These are phyloP conservation scores for Spondyliosoma cantharus DNA, from an alignment of 2,797 vertebrate genomes.

Conservation along the genomic window DNA sequence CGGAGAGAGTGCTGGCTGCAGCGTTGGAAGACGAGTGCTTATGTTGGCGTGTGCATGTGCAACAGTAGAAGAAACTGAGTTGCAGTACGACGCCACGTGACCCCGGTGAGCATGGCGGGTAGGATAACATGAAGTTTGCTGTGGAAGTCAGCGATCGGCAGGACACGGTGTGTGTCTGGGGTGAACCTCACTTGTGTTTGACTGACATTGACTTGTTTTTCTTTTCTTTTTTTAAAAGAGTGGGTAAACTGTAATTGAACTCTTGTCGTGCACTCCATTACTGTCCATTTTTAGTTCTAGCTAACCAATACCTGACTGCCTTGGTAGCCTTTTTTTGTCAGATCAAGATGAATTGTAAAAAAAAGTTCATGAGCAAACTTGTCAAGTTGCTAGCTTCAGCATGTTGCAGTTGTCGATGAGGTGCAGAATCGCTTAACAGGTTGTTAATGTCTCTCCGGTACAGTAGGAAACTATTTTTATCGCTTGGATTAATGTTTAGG, in stretches of 20 bases:
- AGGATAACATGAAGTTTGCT: conserved; percentile 29
- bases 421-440: not conserved
- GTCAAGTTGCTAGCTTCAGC: conserved; percentile 29
- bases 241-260: conserved; percentile 30
- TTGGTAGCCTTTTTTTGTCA: conserved; percentile 32
- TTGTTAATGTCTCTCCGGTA: conserved; percentile 26
- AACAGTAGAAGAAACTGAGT: conserved; percentile 23
- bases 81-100: conserved; percentile 44
- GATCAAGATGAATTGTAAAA: conserved; percentile 23
- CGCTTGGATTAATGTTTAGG: conserved; percentile 3
- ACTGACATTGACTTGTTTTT: conserved; percentile 21
- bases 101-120: not conserved
- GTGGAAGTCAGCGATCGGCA: conserved; percentile 14
- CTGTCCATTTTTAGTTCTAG: conserved; percentile 31
- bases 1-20: conserved; percentile 29
- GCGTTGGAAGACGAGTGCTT: conserved; percentile 19
- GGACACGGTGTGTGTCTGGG: not conserved
- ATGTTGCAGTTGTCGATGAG: conserved; percentile 36
- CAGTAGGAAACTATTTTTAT: conserved; percentile 21
- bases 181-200: conserved; percentile 22
- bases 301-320: conserved; percentile 10
- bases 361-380: conserved; percentile 22
- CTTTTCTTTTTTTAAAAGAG: conserved; percentile 14
- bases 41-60: conserved; percentile 39
- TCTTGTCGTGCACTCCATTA: conserved; percentile 38